Evolutionary conservation across 2,888 invertebrate genomes (phyloP), one percentile per base, ranked within the genome.

Genomic region (Neoascia interrupta): DNA sequence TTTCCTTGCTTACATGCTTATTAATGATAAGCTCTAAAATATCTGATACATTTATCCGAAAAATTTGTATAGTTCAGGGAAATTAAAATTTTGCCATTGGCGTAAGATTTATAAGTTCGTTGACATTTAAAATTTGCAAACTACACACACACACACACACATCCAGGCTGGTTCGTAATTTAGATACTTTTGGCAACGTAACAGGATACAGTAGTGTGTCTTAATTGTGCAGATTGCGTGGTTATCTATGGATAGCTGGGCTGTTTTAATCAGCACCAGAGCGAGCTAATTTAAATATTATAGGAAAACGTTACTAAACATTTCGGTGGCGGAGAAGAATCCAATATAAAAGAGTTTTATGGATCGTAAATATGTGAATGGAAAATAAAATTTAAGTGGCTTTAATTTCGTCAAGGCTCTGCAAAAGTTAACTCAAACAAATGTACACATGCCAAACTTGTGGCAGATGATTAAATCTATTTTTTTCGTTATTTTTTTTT

Each of bases 171-270:
- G n/a, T n/a, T n/a, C n/a, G n/a, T 13, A 41, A n/a, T 6, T 53
- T n/a, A n/a, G n/a, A n/a, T n/a, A n/a, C n/a, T 53, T 36, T 64
- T 63, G 51, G 53, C 63, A 41, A 53, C 63, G 34, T 53, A 63
- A 51, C 16, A 41, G 51, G 51, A 63, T 51, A 63, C 41, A 49
- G 15, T 39, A 15, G 23, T 53, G 39, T 16, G 16, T 28, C 16
- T 28, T 34, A n/a, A n/a, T n/a, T n/a, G n/a, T n/a, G n/a, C n/a
- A n/a, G n/a, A n/a, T n/a, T n/a, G n/a, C 19, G 15, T 18, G 11
- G 21, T 64, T 10, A n/a, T 63, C 36, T 31, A 28, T 37, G 39
- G 28, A 18, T 16, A 26, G n/a, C 3, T 23, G 5, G 2, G 15
- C 11, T 34, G 8, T 34, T 19, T 18, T 34, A 0, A 21, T 6